Base-by-base conservation (phyloP, 2,113 vertebrate genomes). In the Bombycilla garrulus region DNA sequence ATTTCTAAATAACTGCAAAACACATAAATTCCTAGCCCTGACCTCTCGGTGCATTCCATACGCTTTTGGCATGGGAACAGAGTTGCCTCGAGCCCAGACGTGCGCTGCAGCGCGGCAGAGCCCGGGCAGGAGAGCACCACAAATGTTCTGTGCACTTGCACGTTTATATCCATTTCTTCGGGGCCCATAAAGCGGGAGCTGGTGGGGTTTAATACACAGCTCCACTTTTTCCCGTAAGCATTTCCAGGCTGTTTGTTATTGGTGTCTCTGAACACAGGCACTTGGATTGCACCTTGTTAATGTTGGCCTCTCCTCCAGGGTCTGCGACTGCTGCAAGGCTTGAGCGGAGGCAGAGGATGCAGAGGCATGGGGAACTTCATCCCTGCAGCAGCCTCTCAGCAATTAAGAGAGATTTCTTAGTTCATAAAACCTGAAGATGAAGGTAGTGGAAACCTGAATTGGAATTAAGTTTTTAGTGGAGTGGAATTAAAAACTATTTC, bases 41-140 rank as follows among this genome's bases (percentile, higher is more conserved):
- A 96, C 96, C 96, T 95, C 73, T 89, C 65, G 24, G 81, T 72
- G 76, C 94, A 96, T 97, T 97, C 96, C 96, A 79, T 7, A 77
- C 89, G 20, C 3, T 92, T 77, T 95, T 97, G 95, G 97, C 96
- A 79, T 0, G 15, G 73, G 82, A 86, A 36, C 64, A 73, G 67
- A 21, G 44, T 42, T 93, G 94, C 95, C 88, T 92, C 36, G 5
- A 96, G 80, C 83, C 86, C 94, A 86, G 95, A 38, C 81, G 48
- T 12, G 86, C 24, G 42, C 3, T 53, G 92, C 86, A 51, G 84
- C 1, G 72, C 22, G 65, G 50, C 86, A 22, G 79, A 58, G 26
- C 85, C 15, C 2, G 77, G 73, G 71, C 88, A 20, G 95, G 53
- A 77, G 90, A 88, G 42, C 15, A 25, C 57, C 21, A 19, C 85